Conservation (phyloP, 2,888 invertebrate genomes). For the Abrostola tripartita region DNA sequence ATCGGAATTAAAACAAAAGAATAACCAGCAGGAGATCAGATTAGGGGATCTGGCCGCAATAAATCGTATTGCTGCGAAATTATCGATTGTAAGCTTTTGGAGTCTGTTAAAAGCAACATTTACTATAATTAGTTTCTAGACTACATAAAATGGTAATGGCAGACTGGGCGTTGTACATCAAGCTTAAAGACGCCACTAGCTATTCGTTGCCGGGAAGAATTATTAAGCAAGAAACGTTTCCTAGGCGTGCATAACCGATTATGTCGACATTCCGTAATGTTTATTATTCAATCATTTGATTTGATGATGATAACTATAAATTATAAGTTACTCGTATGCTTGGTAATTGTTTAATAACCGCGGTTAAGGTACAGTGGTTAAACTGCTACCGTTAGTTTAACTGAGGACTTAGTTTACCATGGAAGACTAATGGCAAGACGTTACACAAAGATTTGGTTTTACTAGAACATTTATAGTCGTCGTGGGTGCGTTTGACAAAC, state of each 20-base stretch:
- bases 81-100: no score
- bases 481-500: no score
- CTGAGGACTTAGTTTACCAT: conserved; percentile 24
- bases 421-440: conserved; percentile 15
- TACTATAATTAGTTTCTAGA: no score
- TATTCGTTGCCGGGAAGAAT: conserved; percentile 30
- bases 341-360: conserved; percentile 29
- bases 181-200: conserved; percentile 3
- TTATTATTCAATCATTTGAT: conserved; percentile 42
- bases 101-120: no score
- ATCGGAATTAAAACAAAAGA: no score
- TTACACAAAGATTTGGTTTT: conserved; percentile 8
- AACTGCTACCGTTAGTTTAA: conserved; percentile 12
- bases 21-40: no score
- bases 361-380: conserved; percentile 11
- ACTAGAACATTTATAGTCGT: no score
- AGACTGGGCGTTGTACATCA: neutral
- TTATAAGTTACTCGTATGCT: conserved; percentile 27
- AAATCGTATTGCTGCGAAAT: no score
- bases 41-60: no score
- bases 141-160: neutral
- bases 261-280: conserved; percentile 51
- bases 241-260: conserved; percentile 54
- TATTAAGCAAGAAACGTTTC: conserved; percentile 30
- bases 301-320: conserved; percentile 33